Conservation (phyloP, 2,888 invertebrate genomes). For the Ptychoptera albimana region DNA sequence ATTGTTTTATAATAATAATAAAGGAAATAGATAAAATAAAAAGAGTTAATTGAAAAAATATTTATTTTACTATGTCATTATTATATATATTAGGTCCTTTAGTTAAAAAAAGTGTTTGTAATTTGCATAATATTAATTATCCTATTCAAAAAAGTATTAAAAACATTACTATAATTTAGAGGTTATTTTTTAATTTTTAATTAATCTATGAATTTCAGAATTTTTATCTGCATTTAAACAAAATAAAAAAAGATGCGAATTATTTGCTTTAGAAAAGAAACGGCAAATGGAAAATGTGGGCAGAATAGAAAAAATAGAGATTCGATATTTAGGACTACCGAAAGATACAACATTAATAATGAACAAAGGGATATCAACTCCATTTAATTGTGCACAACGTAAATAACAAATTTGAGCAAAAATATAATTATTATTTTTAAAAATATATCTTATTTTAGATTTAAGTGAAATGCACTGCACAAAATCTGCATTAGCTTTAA, state of each 20-base stretch:
- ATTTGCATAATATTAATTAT: not conserved
- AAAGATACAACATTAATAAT: constrained; percentile 63
- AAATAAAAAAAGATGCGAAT: constrained; percentile 40
- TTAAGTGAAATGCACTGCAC: constrained; percentile 53
- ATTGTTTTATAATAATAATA: no score
- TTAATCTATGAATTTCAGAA: constrained; percentile 21
- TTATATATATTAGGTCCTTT: not conserved
- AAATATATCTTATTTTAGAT: constrained; percentile 35
- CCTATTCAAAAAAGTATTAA: not conserved
- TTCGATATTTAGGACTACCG: constrained; percentile 59
- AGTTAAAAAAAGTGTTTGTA: not conserved
- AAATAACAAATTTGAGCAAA: constrained; percentile 25
- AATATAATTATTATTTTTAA: no score
- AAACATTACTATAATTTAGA: not conserved
- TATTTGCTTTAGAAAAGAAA: constrained; percentile 64
- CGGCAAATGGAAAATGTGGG: constrained; percentile 59
- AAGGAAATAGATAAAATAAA: no score
- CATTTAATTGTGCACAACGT: constrained; percentile 83
- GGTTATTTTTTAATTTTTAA: not conserved
- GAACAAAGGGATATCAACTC: constrained; percentile 87
- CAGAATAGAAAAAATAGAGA: constrained; percentile 81
- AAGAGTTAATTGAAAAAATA: no score
- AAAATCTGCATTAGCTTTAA: constrained; percentile 59
- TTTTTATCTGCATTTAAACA: constrained; percentile 36
- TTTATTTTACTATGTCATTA: no score